Evolutionary conservation across 2,113 vertebrate species (phyloP).

Genomic region (Heliornis fulica): DNA sequence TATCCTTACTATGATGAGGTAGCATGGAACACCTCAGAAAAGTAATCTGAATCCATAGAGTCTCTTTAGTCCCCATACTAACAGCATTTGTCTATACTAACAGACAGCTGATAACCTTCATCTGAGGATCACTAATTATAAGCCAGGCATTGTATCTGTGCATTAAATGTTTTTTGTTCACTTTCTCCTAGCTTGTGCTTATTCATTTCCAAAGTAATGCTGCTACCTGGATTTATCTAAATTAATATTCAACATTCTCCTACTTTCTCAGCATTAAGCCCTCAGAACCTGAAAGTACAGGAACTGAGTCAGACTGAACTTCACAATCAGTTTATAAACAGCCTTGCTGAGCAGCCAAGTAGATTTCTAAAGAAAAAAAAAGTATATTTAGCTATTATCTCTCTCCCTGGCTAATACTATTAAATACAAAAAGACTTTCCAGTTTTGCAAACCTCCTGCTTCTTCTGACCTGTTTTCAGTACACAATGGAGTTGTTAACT

Average conservation of each 20-base stretch:
- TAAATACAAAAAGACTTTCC: constrained; percentile 25
- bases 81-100: not conserved
- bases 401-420: not conserved
- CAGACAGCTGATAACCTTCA: not conserved
- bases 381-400: not conserved
- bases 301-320: not conserved
- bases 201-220: not conserved
- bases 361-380: not conserved
- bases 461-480: not conserved
- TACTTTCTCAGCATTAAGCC: not conserved
- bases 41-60: not conserved
- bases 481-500: not conserved
- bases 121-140: not conserved
- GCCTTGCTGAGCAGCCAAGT: not conserved
- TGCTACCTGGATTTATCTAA: not conserved
- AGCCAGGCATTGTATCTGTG: not conserved
- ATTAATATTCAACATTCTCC: not conserved
- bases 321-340: not conserved
- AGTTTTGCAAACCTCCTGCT: constrained; percentile 6
- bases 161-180: not conserved
- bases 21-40: not conserved
- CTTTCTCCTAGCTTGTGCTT: not conserved
- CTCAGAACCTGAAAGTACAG: not conserved
- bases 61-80: not conserved
- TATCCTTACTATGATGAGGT: not conserved